Percentiles rank a stretch among this genome's conserved stretches.
Conservation (phyloP, 1,140 invertebrate genomes). For the Goniozus legneri region DNA sequence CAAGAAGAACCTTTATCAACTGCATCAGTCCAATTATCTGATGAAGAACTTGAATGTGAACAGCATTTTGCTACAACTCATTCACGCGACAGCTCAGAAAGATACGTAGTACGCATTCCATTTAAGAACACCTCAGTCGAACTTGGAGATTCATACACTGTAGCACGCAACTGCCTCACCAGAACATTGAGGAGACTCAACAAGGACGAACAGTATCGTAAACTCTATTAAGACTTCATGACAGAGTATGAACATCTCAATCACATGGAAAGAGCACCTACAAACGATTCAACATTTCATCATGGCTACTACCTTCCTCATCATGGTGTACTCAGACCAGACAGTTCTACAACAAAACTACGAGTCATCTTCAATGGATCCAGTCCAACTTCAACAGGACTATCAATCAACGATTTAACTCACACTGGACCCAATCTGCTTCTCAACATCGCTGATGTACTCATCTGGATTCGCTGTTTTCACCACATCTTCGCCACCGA, state of each 20-base stretch:
- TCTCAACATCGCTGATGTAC: neutral
- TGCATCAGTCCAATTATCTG: no score
- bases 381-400: constrained; percentile 18
- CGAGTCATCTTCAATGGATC: constrained; percentile 31
- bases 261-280: constrained; percentile 13
- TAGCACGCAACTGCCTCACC: neutral
- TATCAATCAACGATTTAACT: constrained; percentile 29
- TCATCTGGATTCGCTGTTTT: neutral
- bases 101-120: constrained; percentile 6
- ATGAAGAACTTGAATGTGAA: neutral
- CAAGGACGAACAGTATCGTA: neutral
- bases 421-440: constrained; percentile 1
- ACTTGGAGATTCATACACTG: neutral
- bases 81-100: neutral
- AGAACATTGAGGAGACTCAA: neutral
- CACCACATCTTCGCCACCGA: neutral
- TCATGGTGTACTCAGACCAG: constrained; percentile 11
- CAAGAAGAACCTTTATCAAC: no score
- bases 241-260: constrained; percentile 15
- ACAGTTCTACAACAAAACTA: constrained; percentile 7
- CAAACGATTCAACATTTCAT: neutral
- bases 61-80: neutral
- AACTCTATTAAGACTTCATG: constrained; percentile 20
- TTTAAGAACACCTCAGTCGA: neutral
- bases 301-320: constrained; percentile 18